Evolutionary conservation across 2,113 vertebrate species (phyloP).

Genomic region (Etheostoma cragini): DNA sequence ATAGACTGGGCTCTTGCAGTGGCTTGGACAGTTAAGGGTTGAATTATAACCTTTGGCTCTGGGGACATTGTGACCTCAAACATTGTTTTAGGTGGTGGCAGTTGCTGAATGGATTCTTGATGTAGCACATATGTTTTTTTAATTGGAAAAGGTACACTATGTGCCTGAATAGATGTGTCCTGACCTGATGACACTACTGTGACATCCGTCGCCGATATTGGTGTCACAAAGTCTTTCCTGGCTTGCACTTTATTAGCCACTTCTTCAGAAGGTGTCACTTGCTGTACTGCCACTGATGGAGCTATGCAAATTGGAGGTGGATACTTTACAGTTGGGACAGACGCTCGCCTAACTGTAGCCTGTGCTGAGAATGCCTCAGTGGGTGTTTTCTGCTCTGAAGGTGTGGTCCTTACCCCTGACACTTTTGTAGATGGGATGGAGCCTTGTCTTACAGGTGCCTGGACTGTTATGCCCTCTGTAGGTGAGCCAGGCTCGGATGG

Average conservation of each 20-base stretch:
- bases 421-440: constrained; percentile 74
- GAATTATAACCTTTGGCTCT: constrained; percentile 39
- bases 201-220: constrained; percentile 34
- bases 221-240: constrained; percentile 48
- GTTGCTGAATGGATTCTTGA: constrained; percentile 47
- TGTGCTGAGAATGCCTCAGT: constrained; percentile 66
- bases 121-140: constrained; percentile 73
- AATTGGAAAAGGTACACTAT: constrained; percentile 71
- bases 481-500: constrained; percentile 96
- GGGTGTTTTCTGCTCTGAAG: constrained; percentile 75
- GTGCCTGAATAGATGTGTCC: constrained; percentile 48
- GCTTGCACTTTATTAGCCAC: constrained; percentile 40
- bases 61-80: constrained; percentile 41
- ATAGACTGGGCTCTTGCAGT: constrained; percentile 21
- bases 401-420: constrained; percentile 68
- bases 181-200: constrained; percentile 39
- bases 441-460: constrained; percentile 82
- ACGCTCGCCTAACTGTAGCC: constrained; percentile 64
- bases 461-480: constrained; percentile 88
- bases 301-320: constrained; percentile 39
- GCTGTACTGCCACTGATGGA: constrained; percentile 36
- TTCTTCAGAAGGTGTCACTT: constrained; percentile 32
- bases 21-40: constrained; percentile 48
- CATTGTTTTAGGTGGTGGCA: constrained; percentile 26
- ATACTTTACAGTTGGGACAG: constrained; percentile 69